Evolutionary conservation across 2,888 invertebrate genomes (phyloP), one percentile per base, ranked within the genome.

Genomic region (Glaucopsyche alexis): DNA sequence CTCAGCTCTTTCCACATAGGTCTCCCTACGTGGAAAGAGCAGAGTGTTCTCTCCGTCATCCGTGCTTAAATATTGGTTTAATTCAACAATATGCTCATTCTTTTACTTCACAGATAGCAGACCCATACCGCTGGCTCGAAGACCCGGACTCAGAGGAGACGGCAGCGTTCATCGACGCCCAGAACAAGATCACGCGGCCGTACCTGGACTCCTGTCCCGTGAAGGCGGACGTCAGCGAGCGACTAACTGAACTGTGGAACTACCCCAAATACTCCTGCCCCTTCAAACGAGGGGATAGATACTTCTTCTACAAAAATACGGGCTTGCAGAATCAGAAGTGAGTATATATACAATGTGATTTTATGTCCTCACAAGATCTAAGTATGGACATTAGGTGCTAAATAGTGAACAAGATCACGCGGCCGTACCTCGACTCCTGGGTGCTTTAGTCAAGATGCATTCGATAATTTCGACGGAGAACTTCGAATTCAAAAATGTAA

Each of bases 301-400:
- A 98, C 88, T 99, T 97, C 89, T 98, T 97, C 89, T 97, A 95
- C 81, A 96, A 96, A 93, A 99, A 99, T 85, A 96, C 97, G 50
- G 99, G 99, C 1, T 94, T 99, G 74, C 99, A 99, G 91, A 99
- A 99, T 89, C 99, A 99, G 88, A 97, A 96, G 97, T 97, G 81
- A 88, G 89, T 80, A 8, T 16, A 60, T 38, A 11, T n/a, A 6
- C 9, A 9, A 72, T 29, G 5, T 50, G n/a, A n/a, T n/a, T n/a
- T n/a, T n/a, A n/a, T n/a, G n/a, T n/a, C n/a, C n/a, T n/a, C n/a
- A n/a, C n/a, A n/a, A n/a, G n/a, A n/a, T n/a, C n/a, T n/a, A n/a
- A n/a, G n/a, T n/a, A n/a, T n/a, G n/a, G n/a, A n/a, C n/a, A n/a
- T n/a, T n/a, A n/a, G n/a, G n/a, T n/a, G n/a, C n/a, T n/a, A n/a